Evolutionary conservation across 2,888 invertebrate species (phyloP).

Genomic region (Elysia crispata): DNA sequence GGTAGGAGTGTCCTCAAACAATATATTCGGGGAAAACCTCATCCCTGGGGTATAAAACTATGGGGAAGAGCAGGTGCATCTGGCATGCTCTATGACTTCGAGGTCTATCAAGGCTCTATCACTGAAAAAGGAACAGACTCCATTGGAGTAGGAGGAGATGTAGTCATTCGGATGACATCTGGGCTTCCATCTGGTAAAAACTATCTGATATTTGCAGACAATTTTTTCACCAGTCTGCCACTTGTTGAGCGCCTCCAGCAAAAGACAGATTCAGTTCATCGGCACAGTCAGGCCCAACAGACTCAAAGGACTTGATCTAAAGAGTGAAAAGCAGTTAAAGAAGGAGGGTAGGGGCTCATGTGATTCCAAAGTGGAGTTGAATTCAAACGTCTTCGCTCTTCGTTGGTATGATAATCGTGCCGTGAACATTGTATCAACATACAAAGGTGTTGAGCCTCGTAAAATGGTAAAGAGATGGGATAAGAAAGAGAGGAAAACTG

Average conservation of each 20-base stretch:
- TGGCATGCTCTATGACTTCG: slow-evolving; percentile 46
- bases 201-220: slow-evolving; percentile 48
- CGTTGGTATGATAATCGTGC: slow-evolving; percentile 55
- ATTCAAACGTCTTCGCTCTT: slow-evolving; percentile 50
- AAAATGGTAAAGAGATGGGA: slow-evolving; percentile 21
- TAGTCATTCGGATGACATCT: slow-evolving; percentile 3
- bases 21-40: slow-evolving; percentile 49
- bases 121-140: background rate
- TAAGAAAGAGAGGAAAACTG: slow-evolving; percentile 13
- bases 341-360: slow-evolving; percentile 52
- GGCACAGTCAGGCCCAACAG: slow-evolving; percentile 50
- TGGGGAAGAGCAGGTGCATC: slow-evolving; percentile 30
- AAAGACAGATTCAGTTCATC: slow-evolving; percentile 16
- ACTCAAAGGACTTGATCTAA: slow-evolving; percentile 45
- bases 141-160: no score
- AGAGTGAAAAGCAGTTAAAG: slow-evolving; percentile 32
- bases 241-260: background rate
- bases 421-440: slow-evolving; percentile 38
- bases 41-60: slow-evolving; percentile 54
- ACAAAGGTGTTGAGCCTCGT: background rate
- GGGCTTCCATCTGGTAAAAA: slow-evolving; percentile 27
- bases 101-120: slow-evolving; percentile 48
- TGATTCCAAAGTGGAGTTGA: slow-evolving; percentile 46
- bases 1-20: slow-evolving; percentile 53
- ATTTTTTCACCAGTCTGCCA: slow-evolving; percentile 24